A percentile compares a stretch with the other conserved stretches of the same genome.
Conservation (phyloP, 1,140 invertebrate genomes). For the Drosophila carrolli region DNA sequence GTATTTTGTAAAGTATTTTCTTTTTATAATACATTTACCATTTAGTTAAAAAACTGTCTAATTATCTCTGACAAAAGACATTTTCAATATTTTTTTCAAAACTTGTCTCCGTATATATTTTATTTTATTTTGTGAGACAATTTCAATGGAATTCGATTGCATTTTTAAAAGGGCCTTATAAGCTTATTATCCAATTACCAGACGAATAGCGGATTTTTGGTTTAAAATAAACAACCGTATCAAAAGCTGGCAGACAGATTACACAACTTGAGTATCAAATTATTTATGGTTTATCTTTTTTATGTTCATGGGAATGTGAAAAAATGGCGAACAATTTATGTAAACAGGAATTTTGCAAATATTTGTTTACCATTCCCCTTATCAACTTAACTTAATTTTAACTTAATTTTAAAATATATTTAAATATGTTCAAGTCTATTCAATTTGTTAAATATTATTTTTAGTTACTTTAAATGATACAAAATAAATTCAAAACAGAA, state of each 20-base stretch:
- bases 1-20: too few species aligned
- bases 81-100: neutral
- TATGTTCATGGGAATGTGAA: neutral
- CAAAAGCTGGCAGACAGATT: slow-evolving; percentile 5
- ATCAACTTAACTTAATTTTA: too few species aligned
- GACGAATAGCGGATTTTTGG: neutral
- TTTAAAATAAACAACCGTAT: slow-evolving; percentile 1
- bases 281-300: neutral
- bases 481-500: neutral
- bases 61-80: too few species aligned
- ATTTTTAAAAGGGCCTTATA: neutral
- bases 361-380: too few species aligned
- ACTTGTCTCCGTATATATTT: neutral
- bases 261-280: slow-evolving; percentile 13
- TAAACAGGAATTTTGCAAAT: neutral
- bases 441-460: too few species aligned
- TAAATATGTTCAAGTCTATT: too few species aligned
- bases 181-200: slow-evolving; percentile 9
- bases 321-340: neutral
- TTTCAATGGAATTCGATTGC: neutral
- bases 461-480: too few species aligned
- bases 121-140: neutral
- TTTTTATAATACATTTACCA: too few species aligned
- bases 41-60: too few species aligned
- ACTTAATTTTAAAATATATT: too few species aligned